A percentile compares a stretch with the other conserved stretches of the same genome.
Conservation (phyloP, 2,888 invertebrate species). For the Augochlorella aurata region DNA sequence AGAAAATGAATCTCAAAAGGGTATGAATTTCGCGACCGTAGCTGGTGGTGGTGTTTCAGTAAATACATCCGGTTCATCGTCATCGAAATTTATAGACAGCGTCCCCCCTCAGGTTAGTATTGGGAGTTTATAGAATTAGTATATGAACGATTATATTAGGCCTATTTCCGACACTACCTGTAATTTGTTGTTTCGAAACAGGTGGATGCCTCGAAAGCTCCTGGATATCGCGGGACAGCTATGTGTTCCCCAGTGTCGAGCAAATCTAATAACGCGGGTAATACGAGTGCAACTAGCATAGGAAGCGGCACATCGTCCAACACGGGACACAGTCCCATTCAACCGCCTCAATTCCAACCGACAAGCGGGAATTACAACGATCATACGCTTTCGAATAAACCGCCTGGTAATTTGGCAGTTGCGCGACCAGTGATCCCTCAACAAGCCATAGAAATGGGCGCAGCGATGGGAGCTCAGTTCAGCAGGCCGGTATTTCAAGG, state of each 20-base stretch:
- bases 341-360: conserved; percentile 74
- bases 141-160: neutral
- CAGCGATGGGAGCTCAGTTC: conserved; percentile 71
- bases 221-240: conserved; percentile 92
- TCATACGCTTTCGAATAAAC: conserved; percentile 73
- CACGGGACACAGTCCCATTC: conserved; percentile 75
- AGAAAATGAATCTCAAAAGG: conserved; percentile 83
- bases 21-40: conserved; percentile 89
- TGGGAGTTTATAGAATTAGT: neutral
- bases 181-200: conserved; percentile 72
- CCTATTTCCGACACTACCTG: too few relatives aligned
- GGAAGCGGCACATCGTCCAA: conserved; percentile 72
- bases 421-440: conserved; percentile 77
- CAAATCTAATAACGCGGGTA: conserved; percentile 83
- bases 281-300: conserved; percentile 46
- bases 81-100: conserved; percentile 83
- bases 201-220: conserved; percentile 94
- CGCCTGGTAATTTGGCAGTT: conserved; percentile 78
- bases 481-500: conserved; percentile 75
- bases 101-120: conserved; percentile 82
- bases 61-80: conserved; percentile 81
- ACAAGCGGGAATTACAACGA: conserved; percentile 74
- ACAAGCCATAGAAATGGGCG: conserved; percentile 70
- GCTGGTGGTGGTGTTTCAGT: conserved; percentile 84
- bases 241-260: conserved; percentile 90